These are phyloP conservation scores for Strigamia maritima DNA, from an alignment of 2,888 invertebrate species.

Conservation along the genomic window DNA sequence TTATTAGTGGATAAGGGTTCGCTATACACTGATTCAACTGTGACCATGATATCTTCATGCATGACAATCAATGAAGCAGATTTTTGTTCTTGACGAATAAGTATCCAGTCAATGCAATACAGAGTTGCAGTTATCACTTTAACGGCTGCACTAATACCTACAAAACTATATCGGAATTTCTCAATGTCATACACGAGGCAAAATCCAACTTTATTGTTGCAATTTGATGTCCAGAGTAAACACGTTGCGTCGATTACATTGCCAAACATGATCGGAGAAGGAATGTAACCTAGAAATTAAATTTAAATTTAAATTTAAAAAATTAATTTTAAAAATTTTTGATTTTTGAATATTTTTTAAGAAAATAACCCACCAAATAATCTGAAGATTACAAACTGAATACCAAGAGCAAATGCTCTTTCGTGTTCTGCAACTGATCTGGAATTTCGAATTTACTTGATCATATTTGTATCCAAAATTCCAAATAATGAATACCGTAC, in stretches of 20 bases:
- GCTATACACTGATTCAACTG: constrained; percentile 31
- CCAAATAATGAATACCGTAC: constrained; percentile 53
- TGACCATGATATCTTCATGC: neutral
- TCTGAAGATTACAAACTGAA: constrained; percentile 57
- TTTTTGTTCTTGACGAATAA: constrained; percentile 62
- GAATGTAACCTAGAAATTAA: constrained; percentile 51
- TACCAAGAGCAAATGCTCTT: constrained; percentile 56
- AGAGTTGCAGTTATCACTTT: constrained; percentile 81
- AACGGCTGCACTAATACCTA: constrained; percentile 82
- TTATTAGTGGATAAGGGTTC: neutral
- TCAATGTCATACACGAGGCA: constrained; percentile 91
- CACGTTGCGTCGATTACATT: constrained; percentile 57
- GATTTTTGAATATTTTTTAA: neutral
- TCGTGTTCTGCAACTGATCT: constrained; percentile 56
- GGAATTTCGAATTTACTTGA: neutral
- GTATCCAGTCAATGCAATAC: constrained; percentile 85
- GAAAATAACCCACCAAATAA: constrained; percentile 52
- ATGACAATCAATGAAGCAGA: neutral
- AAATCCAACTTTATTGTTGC: constrained; percentile 65
- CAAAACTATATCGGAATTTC: constrained; percentile 85
- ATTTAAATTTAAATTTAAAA: too few species aligned
- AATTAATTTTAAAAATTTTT: neutral
- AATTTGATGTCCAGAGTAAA: constrained; percentile 54
- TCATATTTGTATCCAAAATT: neutral
- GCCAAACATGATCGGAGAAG: constrained; percentile 57